Conservation (phyloP, 2,888 invertebrate genomes). For the Julus scanicus region DNA sequence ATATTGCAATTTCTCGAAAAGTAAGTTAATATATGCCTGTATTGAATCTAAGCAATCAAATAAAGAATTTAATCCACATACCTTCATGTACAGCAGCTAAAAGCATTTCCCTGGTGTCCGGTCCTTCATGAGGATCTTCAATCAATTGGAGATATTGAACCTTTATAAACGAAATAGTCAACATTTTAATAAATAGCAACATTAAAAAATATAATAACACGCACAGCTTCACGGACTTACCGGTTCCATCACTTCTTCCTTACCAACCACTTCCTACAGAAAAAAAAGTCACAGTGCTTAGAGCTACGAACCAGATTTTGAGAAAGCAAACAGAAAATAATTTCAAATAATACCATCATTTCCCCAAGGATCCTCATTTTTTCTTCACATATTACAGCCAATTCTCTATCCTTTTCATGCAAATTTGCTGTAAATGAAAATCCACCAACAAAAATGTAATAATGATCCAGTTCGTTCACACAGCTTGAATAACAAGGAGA, state of each 20-base stretch:
- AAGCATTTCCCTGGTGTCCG: conserved; percentile 77
- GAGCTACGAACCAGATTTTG: not conserved
- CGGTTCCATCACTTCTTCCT: conserved; percentile 60
- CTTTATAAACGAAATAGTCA: conserved; percentile 56
- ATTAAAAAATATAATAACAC: not conserved
- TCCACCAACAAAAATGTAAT: not conserved
- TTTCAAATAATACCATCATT: conserved; percentile 71
- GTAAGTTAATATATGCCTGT: too few relatives aligned
- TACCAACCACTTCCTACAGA: conserved; percentile 61
- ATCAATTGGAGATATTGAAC: conserved; percentile 80
- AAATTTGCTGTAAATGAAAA: conserved; percentile 76
- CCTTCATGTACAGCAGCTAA: conserved; percentile 78
- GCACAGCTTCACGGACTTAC: conserved; percentile 57
- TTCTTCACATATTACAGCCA: conserved; percentile 86
- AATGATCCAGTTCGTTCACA: not conserved
- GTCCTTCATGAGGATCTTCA: conserved; percentile 67
- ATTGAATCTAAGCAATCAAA: too few relatives aligned
- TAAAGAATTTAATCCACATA: not conserved
- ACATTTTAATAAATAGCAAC: not conserved
- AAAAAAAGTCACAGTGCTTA: conserved; percentile 22
- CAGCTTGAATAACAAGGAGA: not conserved
- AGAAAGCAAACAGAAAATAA: not conserved
- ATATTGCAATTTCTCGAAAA: too few relatives aligned
- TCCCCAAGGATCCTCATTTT: conserved; percentile 78
- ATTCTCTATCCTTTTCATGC: conserved; percentile 87